These are phyloP conservation scores for Neofelis nebulosa DNA, from an alignment of 2,113 vertebrate genomes.

Conservation along the genomic window DNA sequence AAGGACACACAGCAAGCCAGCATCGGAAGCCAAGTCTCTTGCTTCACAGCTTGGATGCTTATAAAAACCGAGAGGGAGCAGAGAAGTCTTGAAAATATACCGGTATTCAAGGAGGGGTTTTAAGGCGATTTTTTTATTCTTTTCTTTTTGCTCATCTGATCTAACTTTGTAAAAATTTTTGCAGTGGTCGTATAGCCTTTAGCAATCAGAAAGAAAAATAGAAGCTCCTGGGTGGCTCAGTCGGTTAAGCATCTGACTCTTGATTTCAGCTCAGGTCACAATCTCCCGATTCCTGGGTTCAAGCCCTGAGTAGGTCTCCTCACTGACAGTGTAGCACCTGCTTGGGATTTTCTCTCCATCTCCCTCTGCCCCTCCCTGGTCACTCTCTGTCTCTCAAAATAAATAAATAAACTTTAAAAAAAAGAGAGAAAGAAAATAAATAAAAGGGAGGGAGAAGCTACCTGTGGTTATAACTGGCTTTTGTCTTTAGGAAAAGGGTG, in stretches of 20 bases:
- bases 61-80: not conserved
- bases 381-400: no score
- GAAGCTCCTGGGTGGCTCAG: no score
- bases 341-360: no score
- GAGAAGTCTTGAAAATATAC: not conserved
- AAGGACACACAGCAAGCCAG: conserved; percentile 65
- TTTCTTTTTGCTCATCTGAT: not conserved
- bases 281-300: no score
- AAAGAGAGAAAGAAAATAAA: not conserved
- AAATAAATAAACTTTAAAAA: no score
- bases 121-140: not conserved
- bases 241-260: no score
- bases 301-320: no score
- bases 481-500: not conserved
- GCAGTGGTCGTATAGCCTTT: not conserved
- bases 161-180: not conserved
- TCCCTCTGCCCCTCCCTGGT: no score
- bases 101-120: not conserved
- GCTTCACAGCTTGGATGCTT: not conserved
- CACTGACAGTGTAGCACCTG: no score
- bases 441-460: not conserved
- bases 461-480: not conserved
- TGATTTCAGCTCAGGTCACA: no score
- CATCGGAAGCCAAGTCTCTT: not conserved
- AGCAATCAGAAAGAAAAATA: not conserved